Conservation (phyloP, 2,888 invertebrate species). For the Nemoura dubitans region DNA sequence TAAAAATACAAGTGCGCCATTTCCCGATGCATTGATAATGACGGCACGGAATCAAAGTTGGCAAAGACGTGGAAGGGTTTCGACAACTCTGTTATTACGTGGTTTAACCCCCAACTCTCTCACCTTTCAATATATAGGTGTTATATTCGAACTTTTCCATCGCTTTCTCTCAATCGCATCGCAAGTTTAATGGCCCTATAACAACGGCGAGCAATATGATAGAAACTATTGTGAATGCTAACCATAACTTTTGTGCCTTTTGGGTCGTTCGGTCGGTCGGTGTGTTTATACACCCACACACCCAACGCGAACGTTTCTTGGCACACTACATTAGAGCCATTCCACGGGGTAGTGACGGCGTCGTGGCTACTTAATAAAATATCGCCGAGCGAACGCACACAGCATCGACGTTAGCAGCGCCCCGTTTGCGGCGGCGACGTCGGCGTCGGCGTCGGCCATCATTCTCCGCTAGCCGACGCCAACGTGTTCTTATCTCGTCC, state of each 20-base stretch:
- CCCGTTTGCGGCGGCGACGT: no score
- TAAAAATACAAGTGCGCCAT: neutral
- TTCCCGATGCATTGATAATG: slow-evolving; percentile 20
- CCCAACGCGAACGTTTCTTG: neutral
- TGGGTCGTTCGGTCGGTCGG: neutral
- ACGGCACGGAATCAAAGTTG: slow-evolving; percentile 5
- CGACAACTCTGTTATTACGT: neutral
- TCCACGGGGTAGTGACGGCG: neutral
- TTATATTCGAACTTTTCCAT: no score
- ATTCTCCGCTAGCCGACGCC: neutral
- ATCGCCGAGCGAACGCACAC: slow-evolving; percentile 21
- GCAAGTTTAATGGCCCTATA: neutral
- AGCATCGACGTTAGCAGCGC: no score
- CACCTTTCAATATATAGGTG: no score
- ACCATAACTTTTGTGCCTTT: neutral
- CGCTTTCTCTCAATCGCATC: neutral
- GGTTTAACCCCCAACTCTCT: neutral
- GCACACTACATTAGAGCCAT: slow-evolving; percentile 16
- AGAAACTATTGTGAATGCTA: neutral
- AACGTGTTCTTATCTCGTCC: slow-evolving; percentile 44
- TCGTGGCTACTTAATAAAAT: neutral
- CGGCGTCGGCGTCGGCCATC: no score
- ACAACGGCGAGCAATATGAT: slow-evolving; percentile 12
- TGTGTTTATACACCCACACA: neutral
- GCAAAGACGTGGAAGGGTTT: neutral